Evolutionary conservation across 2,888 invertebrate genomes (phyloP).

Genomic region (Aspidapion aeneum): DNA sequence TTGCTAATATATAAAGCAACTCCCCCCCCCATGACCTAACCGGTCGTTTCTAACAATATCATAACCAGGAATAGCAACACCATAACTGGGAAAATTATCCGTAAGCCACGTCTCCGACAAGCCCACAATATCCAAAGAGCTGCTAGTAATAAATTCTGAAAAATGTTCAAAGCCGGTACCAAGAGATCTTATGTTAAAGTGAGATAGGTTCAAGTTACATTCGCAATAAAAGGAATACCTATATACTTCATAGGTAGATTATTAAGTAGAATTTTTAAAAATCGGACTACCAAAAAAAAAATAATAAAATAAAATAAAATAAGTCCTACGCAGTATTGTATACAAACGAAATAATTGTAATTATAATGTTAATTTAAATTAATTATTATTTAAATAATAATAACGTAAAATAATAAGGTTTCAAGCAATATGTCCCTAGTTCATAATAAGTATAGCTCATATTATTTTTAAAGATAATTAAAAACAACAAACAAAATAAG

Average conservation of each 20-base stretch:
- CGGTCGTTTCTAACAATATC: not conserved
- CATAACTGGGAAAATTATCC: not conserved
- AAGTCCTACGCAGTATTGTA: too few species aligned
- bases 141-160: not conserved
- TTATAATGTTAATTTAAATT: too few species aligned
- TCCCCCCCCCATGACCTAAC: not conserved
- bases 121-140: not conserved
- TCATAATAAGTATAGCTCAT: too few species aligned
- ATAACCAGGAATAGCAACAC: not conserved
- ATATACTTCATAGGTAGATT: not conserved
- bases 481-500: too few species aligned
- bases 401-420: too few species aligned
- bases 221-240: not conserved
- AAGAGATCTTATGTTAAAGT: not conserved
- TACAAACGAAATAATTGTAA: too few species aligned
- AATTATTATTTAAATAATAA: too few species aligned
- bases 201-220: not conserved
- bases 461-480: too few species aligned
- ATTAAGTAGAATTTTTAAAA: not conserved
- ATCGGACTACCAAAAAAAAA: not conserved
- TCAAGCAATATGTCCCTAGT: too few species aligned
- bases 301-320: not conserved
- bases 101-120: not conserved
- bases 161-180: not conserved
- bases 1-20: too few species aligned